Percentiles rank a stretch among this genome's conserved stretches.
These are phyloP conservation scores for Plagodis pulveraria DNA, from an alignment of 2,888 invertebrate genomes.

Conservation along the genomic window DNA sequence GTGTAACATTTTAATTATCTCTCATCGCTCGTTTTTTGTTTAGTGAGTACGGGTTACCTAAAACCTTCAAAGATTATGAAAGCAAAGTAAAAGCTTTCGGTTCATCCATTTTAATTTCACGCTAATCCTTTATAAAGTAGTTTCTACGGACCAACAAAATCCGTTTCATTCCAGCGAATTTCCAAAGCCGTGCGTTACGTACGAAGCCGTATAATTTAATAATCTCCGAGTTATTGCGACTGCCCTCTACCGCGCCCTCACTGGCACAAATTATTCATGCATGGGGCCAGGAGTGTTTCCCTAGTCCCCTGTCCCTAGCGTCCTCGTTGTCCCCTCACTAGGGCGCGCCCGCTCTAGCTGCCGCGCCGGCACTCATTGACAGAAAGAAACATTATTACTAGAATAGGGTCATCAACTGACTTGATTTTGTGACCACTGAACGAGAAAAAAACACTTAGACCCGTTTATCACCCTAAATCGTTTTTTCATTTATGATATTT, in stretches of 20 bases:
- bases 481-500: no score
- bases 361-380: constrained; percentile 57
- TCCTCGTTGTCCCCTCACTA: constrained; percentile 47
- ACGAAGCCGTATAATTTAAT: constrained; percentile 77
- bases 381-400: constrained; percentile 47
- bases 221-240: constrained; percentile 77
- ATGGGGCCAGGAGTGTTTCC: constrained; percentile 67
- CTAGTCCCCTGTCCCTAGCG: constrained; percentile 42
- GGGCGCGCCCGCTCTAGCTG: constrained; percentile 54
- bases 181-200: constrained; percentile 48
- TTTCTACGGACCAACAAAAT: constrained; percentile 27
- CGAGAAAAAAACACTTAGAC: not conserved
- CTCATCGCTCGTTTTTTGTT: no score
- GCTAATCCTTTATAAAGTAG: constrained; percentile 24
- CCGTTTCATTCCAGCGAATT: constrained; percentile 34
- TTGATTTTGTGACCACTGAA: not conserved
- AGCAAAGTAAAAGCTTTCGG: not conserved
- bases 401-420: constrained; percentile 1
- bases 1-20: no score
- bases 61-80: no score
- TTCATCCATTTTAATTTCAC: constrained; percentile 21
- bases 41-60: no score
- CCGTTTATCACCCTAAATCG: no score
- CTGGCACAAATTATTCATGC: constrained; percentile 78
- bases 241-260: constrained; percentile 38